Percentiles rank a stretch among this genome's conserved stretches.
Evolutionary conservation across 2,888 invertebrate genomes (phyloP).

Genomic region (Orthosia gothica): DNA sequence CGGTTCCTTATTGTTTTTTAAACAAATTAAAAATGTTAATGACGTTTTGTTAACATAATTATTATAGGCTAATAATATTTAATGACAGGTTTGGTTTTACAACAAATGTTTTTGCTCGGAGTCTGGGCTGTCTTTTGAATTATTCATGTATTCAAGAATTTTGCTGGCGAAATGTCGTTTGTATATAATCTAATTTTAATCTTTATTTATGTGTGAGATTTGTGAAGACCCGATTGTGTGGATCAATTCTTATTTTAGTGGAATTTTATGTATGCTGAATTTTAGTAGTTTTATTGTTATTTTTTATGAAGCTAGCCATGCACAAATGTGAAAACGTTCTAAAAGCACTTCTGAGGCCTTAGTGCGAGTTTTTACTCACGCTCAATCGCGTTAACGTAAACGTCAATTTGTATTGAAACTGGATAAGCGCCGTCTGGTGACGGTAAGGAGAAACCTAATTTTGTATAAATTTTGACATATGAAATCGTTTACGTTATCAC

Average conservation of each 20-base stretch:
- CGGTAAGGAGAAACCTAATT: too few species aligned
- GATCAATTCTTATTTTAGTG: constrained; percentile 23
- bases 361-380: too few species aligned
- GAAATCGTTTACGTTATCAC: too few species aligned
- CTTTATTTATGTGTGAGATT: constrained; percentile 60
- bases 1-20: constrained; percentile 29
- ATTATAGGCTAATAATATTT: constrained; percentile 66
- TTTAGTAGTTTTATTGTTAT: constrained; percentile 23
- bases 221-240: constrained; percentile 24
- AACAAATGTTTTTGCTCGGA: constrained; percentile 70
- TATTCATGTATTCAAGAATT: constrained; percentile 64
- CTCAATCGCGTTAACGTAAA: too few species aligned
- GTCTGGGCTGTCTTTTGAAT: constrained; percentile 74
- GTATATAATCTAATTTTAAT: constrained; percentile 65
- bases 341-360: neutral
- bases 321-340: neutral
- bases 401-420: too few species aligned
- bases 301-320: neutral
- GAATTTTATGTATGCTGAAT: constrained; percentile 29
- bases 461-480: too few species aligned
- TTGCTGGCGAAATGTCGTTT: constrained; percentile 43
- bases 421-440: too few species aligned
- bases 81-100: constrained; percentile 74
- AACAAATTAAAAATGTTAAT: constrained; percentile 48
- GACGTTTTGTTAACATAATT: constrained; percentile 72